A percentile compares a stretch with the other conserved stretches of the same genome.
These are phyloP conservation scores for Cecropterus lyciades DNA, from an alignment of 1,140 invertebrate genomes.

Conservation along the genomic window DNA sequence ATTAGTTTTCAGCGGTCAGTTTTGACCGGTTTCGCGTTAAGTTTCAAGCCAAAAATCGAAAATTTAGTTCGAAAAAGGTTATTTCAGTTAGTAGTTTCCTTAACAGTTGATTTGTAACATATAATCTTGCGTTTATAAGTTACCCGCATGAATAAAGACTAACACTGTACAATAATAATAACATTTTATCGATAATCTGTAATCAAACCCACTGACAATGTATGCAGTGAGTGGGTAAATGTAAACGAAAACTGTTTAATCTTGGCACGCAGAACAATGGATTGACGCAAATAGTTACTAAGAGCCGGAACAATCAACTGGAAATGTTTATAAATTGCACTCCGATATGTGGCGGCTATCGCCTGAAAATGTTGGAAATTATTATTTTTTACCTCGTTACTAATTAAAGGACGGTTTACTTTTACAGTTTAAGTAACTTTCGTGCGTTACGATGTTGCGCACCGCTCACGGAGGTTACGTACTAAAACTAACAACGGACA, in stretches of 20 bases:
- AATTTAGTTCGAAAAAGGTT: too few species aligned
- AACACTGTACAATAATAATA: background rate
- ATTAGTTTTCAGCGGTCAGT: too few species aligned
- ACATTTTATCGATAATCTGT: constrained; percentile 10
- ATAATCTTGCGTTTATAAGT: background rate
- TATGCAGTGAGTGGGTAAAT: constrained; percentile 17
- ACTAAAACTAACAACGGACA: too few species aligned
- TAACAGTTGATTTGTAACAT: too few species aligned
- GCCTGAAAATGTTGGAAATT: constrained; percentile 25
- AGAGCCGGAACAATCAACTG: constrained; percentile 70
- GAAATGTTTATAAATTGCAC: constrained; percentile 73
- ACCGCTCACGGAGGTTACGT: too few species aligned
- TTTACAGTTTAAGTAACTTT: too few species aligned
- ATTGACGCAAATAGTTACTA: constrained; percentile 58
- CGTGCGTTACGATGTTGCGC: too few species aligned
- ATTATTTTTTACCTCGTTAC: background rate
- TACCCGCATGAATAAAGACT: background rate
- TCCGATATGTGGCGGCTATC: constrained; percentile 54
- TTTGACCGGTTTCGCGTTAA: too few species aligned
- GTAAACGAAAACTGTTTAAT: constrained; percentile 32
- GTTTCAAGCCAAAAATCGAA: too few species aligned
- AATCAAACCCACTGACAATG: constrained; percentile 23
- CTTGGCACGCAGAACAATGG: constrained; percentile 56
- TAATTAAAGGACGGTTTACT: too few species aligned
- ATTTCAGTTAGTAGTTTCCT: too few species aligned